These are phyloP conservation scores for Epizoanthus stellaris DNA, from an alignment of 92 coral and sea anemone genomes.

Conservation along the genomic window DNA sequence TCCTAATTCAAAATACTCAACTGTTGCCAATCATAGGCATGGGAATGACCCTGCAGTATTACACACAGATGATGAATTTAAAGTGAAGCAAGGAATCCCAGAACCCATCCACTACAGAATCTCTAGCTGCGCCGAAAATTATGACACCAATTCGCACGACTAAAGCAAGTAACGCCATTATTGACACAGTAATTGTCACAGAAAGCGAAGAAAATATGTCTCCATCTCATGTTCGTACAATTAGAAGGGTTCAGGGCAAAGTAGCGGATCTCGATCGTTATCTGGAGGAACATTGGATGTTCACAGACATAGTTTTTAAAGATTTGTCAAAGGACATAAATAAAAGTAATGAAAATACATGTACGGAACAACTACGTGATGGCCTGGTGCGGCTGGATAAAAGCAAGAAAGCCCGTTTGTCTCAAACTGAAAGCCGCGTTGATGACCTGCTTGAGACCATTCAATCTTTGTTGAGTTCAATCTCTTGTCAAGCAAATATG, in stretches of 20 bases:
- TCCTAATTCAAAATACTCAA: neutral
- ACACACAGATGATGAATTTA: slow-evolving; percentile 42
- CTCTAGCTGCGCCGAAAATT: too few relatives aligned
- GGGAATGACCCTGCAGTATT: slow-evolving; percentile 46
- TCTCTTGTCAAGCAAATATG: slow-evolving; percentile 3
- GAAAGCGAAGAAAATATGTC: too few relatives aligned
- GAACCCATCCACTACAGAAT: too few relatives aligned
- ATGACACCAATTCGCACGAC: too few relatives aligned
- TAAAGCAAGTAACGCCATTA: too few relatives aligned
- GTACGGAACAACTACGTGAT: neutral
- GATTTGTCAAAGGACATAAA: neutral
- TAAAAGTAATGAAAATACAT: neutral
- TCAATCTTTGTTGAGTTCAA: neutral
- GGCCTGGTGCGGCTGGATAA: slow-evolving; percentile 1
- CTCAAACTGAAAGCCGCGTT: neutral
- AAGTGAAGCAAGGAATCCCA: slow-evolving; percentile 3
- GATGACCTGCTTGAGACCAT: neutral
- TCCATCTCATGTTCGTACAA: too few relatives aligned
- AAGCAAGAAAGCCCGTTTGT: neutral
- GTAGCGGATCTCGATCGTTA: neutral
- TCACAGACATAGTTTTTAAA: neutral
- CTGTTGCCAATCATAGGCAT: slow-evolving; percentile 52
- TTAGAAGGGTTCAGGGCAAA: neutral
- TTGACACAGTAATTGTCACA: too few relatives aligned
- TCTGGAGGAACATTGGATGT: neutral